Evolutionary conservation across 2,113 vertebrate genomes (phyloP), one percentile per base, ranked within the genome.

Genomic region (Protobothrops mucrosquamatus): DNA sequence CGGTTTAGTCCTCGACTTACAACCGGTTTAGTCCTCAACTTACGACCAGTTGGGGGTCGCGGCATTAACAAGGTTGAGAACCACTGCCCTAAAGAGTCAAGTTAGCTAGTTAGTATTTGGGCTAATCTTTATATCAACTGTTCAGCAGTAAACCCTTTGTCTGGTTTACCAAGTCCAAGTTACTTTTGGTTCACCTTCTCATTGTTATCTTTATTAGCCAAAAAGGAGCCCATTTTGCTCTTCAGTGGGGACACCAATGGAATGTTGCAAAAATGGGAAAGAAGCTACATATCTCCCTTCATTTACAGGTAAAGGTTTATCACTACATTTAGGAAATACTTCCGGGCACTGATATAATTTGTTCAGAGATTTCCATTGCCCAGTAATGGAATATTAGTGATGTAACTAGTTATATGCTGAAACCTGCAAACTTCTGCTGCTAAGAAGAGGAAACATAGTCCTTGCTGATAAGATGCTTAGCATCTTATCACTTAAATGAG

Each of bases 231-330:
- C 3, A 46, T 96, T 56, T 88, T 96, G 56, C 92, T 96, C 51
- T 96, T 96, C 92, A 93, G 91, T 89, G 96, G 96, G 20, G 94
- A 96, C 92, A 94, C 87, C 85, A 94, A 64, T 34, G 96, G 96
- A 48, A 91, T 86, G 6, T 22, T 96, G 59, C 56, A 93, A 20
- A 96, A 96, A 91, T 96, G 96, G 96, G 94, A 96, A 95, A 93
- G 92, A 48, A 94, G 94, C 34, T 94, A 95, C n/a, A 85, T 94
- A 18, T 96, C 95, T 29, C 91, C 95, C 23, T 96, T 94, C 61
- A 93, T 94, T 26, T 96, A 96, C 93, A 95, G 95, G 96, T 96
- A 87, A 91, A 87, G 24, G 8, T 89, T 88, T 34, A 20, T 54
- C 20, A 6, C 5, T 8, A 18, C 20, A 54, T 23, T 43, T 54